phyloP scores from a whole-genome alignment of 2,888 invertebrate genomes.

The Cephus sareptanus region DNA sequence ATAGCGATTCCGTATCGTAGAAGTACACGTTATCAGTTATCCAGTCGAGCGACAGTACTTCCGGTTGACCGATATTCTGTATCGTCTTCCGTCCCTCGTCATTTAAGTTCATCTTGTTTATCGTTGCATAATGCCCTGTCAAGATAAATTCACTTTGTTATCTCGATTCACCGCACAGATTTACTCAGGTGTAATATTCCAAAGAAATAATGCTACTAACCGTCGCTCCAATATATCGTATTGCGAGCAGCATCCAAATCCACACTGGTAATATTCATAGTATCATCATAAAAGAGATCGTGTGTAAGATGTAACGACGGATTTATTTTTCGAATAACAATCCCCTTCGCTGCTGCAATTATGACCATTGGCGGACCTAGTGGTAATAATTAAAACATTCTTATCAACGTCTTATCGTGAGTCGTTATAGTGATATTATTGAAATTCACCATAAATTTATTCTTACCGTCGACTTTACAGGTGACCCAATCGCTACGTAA shows the following conservation, averaged over 20 bases:
- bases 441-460: slow-evolving; percentile 1
- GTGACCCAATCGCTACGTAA: slow-evolving; percentile 73
- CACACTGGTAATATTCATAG: slow-evolving; percentile 66
- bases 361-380: slow-evolving; percentile 57
- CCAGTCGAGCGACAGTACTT: slow-evolving; percentile 79
- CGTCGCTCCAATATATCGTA: slow-evolving; percentile 67
- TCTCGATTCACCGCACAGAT: neutral
- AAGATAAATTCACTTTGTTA: slow-evolving; percentile 23
- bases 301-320: neutral
- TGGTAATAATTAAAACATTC: slow-evolving; percentile 5
- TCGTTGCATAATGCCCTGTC: slow-evolving; percentile 46
- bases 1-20: slow-evolving; percentile 64
- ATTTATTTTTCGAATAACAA: slow-evolving; percentile 53
- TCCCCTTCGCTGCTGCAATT: slow-evolving; percentile 46
- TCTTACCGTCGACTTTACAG: slow-evolving; percentile 74
- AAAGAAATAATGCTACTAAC: slow-evolving; percentile 35
- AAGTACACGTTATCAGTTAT: slow-evolving; percentile 78
- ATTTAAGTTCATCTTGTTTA: slow-evolving; percentile 55
- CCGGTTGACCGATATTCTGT: slow-evolving; percentile 67
- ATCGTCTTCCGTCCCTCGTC: slow-evolving; percentile 60
- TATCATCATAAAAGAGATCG: neutral
- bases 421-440: neutral
- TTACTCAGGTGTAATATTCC: neutral
- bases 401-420: neutral
- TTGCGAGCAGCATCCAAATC: slow-evolving; percentile 67